Percentiles rank a stretch among this genome's conserved stretches.
Evolutionary conservation across 2,797 vertebrate species (phyloP).

Genomic region (Fratercula arctica): DNA sequence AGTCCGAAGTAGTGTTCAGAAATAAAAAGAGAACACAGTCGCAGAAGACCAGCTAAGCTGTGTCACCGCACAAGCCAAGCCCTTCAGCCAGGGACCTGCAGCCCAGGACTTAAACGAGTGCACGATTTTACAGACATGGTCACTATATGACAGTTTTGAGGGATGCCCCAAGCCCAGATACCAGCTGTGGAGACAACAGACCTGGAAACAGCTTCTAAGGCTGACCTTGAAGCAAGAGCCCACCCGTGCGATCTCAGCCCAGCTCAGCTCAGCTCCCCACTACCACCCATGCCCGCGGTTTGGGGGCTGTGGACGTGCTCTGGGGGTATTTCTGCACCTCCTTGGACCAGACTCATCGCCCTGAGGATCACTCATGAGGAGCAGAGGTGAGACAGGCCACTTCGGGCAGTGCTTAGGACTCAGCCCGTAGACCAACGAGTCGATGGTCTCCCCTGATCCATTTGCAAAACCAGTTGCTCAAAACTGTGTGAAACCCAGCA

Average conservation of each 20-base stretch:
- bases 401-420: neutral
- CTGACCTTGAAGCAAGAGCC: neutral
- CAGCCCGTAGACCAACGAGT: neutral
- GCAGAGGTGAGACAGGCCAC: neutral
- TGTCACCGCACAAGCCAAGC: neutral
- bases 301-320: accelerated
- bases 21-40: neutral
- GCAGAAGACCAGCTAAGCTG: neutral
- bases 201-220: neutral
- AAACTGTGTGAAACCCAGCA: neutral
- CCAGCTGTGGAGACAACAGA: neutral
- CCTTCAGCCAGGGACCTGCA: neutral
- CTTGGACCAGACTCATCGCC: accelerated
- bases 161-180: neutral
- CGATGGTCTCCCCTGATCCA: accelerated
- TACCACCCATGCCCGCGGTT: accelerated
- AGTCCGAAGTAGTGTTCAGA: neutral
- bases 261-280: neutral
- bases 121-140: neutral
- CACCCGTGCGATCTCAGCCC: accelerated
- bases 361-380: neutral
- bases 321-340: neutral
- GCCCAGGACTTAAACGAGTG: neutral
- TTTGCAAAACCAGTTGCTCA: neutral
- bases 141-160: neutral